Evolutionary conservation across 2,888 invertebrate species (phyloP), one percentile per base, ranked within the genome.

Genomic region (Lycophotia porphyrea): DNA sequence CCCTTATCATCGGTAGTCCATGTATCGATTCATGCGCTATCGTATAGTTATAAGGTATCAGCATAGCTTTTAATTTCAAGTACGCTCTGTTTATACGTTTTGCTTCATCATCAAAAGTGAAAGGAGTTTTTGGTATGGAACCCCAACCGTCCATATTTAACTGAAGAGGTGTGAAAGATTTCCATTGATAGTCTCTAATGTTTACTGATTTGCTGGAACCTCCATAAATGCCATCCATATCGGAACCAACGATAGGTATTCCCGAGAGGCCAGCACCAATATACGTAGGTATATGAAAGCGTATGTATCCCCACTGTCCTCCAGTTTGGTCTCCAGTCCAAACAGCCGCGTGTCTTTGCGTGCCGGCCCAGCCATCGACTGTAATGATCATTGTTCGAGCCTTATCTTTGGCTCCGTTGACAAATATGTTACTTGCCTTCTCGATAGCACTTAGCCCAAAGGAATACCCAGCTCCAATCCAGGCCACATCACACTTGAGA

Each of bases 91-190:
- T 96, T 60, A 96, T 93, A 61, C 80, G 69, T 74, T 87, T 92
- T n/a, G 94, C 92, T 88, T 94, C 93, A 0, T 91, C 86, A 77
- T 95, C 95, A 81, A 91, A 95, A 83, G 90, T 90, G 75, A 96
- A 96, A 21, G 96, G 96, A 11, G 94, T 94, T 90, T 96, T 96
- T 34, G 90, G 93, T 11, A 89, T 91, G 34, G 84, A 86, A 5
- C 96, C 96, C 96, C 96, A 96, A 21, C 96, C 96, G 77, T 96
- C 96, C 96, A 96, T 96, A 75, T 96, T 96, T 60, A 96, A 85
- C 82, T 96, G 96, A 52, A 96, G 84, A 9, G 96, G 96, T 42
- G 96, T 96, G 82, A 96, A 96, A 2, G 95, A 79, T 82, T 96
- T 96, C 96, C 96, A 96, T 88, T 96, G 96, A 82, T 91, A 96